phyloP scores from a whole-genome alignment of 2,113 vertebrate species.

The Sander vitreus region DNA sequence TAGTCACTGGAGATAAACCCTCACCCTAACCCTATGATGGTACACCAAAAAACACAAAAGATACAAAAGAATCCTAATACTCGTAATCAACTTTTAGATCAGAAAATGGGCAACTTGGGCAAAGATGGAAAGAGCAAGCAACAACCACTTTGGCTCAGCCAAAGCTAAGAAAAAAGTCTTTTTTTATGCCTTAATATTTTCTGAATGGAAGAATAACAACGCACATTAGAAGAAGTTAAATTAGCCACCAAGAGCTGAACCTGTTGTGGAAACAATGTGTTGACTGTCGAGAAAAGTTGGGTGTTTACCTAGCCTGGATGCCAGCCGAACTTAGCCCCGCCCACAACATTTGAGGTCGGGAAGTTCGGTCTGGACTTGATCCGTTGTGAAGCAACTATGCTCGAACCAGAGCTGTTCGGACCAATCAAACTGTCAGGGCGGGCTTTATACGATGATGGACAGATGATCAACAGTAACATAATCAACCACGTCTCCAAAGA shows the following conservation, averaged over 20 bases:
- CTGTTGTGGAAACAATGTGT: no score
- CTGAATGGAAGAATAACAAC: background rate
- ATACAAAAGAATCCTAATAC: background rate
- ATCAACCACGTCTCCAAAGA: no score
- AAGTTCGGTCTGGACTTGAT: no score
- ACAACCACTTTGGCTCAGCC: background rate
- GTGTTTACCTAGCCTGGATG: no score
- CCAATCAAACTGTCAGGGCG: no score
- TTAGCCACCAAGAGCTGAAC: background rate
- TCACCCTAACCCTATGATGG: background rate
- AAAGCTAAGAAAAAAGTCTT: no score
- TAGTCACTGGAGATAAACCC: background rate
- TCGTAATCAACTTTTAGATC: background rate
- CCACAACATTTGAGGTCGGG: no score
- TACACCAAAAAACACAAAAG: background rate
- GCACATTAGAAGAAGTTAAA: background rate
- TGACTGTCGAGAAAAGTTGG: background rate
- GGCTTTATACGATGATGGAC: no score
- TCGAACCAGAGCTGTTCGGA: no score
- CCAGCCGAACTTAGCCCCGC: no score
- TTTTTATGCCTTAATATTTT: constrained; percentile 9
- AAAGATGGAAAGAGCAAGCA: background rate
- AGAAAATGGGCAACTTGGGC: background rate
- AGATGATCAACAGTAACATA: no score
- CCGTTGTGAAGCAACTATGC: no score